Conservation (phyloP, 2,113 vertebrate genomes). For the Colistium nudipinnis region DNA sequence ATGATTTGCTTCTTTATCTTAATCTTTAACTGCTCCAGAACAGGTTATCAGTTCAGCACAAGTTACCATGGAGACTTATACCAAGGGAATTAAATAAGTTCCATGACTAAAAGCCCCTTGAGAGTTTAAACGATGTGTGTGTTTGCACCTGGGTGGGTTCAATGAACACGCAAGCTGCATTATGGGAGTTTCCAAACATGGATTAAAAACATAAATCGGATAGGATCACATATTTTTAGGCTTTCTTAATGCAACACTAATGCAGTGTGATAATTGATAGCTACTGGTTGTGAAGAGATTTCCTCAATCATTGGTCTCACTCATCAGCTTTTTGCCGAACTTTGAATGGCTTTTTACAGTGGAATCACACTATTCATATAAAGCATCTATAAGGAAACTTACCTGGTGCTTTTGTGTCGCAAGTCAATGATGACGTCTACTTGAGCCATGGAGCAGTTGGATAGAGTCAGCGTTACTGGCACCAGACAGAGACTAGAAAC, state of each 20-base stretch:
- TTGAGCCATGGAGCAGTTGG: slow-evolving; percentile 91
- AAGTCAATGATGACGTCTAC: slow-evolving; percentile 94
- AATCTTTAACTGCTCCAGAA: too few species aligned
- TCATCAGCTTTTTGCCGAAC: too few species aligned
- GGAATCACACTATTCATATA: not conserved
- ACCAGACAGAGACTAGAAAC: slow-evolving; percentile 90
- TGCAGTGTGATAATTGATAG: not conserved
- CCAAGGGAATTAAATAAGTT: too few species aligned
- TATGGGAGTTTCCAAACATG: not conserved
- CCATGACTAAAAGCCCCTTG: too few species aligned
- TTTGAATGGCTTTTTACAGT: too few species aligned
- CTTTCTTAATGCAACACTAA: not conserved
- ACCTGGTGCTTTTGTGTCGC: slow-evolving; percentile 91
- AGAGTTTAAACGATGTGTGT: too few species aligned
- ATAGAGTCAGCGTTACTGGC: slow-evolving; percentile 91
- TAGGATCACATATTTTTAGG: not conserved
- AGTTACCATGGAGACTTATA: too few species aligned
- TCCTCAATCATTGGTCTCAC: too few species aligned
- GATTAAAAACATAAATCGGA: too few species aligned
- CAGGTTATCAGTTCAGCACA: too few species aligned
- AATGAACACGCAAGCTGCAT: not conserved
- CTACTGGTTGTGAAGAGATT: not conserved
- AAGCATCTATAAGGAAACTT: slow-evolving; percentile 26
- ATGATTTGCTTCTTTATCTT: too few species aligned
- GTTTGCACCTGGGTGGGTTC: not conserved